phyloP scores from a whole-genome alignment of 2,888 invertebrate species.

The Limenitis camilla region DNA sequence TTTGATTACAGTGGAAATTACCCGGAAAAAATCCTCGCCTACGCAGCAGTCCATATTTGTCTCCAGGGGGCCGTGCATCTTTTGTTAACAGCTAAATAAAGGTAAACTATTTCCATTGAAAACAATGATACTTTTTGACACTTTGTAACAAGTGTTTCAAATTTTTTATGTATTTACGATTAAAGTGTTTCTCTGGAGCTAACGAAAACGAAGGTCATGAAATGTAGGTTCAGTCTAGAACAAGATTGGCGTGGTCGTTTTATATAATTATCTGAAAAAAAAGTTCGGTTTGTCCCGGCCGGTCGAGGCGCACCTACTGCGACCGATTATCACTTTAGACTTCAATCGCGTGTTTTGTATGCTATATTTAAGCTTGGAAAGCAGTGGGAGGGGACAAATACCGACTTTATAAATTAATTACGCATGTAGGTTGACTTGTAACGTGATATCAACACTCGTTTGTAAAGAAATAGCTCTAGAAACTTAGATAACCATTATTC shows the following conservation, averaged over 20 bases:
- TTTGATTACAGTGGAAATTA: slow-evolving; percentile 53
- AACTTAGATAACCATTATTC: slow-evolving; percentile 24
- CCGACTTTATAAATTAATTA: slow-evolving; percentile 26
- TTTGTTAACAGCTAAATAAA: slow-evolving; percentile 73
- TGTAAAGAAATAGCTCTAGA: slow-evolving; percentile 18
- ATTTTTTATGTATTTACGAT: slow-evolving; percentile 62
- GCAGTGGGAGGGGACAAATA: slow-evolving; percentile 13
- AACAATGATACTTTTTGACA: slow-evolving; percentile 69
- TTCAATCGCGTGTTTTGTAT: slow-evolving; percentile 27
- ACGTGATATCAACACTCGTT: slow-evolving; percentile 32
- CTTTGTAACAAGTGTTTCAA: slow-evolving; percentile 67
- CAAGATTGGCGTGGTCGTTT: slow-evolving; percentile 58
- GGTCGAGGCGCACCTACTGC: slow-evolving; percentile 45
- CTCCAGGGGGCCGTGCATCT: slow-evolving; percentile 67
- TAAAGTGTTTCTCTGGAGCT: slow-evolving; percentile 30
- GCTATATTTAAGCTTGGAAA: slow-evolving; percentile 9
- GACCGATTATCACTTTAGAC: slow-evolving; percentile 30
- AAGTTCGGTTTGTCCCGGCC: slow-evolving; percentile 48
- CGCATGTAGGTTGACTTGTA: slow-evolving; percentile 29
- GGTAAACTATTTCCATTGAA: slow-evolving; percentile 67
- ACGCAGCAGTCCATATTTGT: slow-evolving; percentile 64
- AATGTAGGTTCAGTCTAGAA: slow-evolving; percentile 38
- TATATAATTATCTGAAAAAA: slow-evolving; percentile 59
- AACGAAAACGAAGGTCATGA: slow-evolving; percentile 55
- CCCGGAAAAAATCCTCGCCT: slow-evolving; percentile 58